A percentile compares a stretch with the other conserved stretches of the same genome.
phyloP scores from a whole-genome alignment of 2,113 vertebrate genomes.

The Seriola aureovittata region DNA sequence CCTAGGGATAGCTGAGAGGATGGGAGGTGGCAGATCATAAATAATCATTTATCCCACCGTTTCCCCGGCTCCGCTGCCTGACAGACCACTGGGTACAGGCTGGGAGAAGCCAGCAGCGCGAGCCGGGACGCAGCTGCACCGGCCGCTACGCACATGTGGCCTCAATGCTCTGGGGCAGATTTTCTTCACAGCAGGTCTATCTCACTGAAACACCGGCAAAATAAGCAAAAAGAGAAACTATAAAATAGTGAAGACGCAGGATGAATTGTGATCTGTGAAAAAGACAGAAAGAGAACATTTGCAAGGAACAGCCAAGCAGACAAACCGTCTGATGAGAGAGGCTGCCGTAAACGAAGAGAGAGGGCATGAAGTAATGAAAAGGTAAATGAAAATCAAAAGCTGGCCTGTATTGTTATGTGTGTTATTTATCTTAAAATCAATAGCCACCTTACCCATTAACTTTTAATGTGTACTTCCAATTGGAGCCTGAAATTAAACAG shows the following conservation, averaged over 20 bases:
- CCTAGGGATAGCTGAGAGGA: constrained; percentile 84
- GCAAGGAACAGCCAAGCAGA: background rate
- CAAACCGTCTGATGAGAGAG: constrained; percentile 2
- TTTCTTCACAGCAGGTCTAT: constrained; percentile 64
- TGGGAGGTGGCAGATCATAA: constrained; percentile 88
- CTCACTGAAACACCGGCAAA: constrained; percentile 41
- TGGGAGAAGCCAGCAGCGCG: constrained; percentile 63
- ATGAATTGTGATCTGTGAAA: constrained; percentile 28
- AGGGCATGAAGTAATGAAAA: constrained; percentile 74
- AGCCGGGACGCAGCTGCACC: constrained; percentile 77
- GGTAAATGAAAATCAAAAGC: constrained; percentile 83
- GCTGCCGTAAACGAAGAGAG: constrained; percentile 43
- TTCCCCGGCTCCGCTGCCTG: constrained; percentile 78
- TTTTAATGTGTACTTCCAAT: constrained; percentile 84
- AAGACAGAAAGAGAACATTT: constrained; percentile 16
- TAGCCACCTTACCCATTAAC: constrained; percentile 83
- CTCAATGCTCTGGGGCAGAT: constrained; percentile 62
- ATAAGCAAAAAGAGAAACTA: constrained; percentile 50
- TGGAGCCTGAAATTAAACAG: constrained; percentile 85
- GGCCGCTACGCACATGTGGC: constrained; percentile 68
- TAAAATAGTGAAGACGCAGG: constrained; percentile 30
- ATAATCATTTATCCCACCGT: constrained; percentile 87
- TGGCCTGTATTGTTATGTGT: constrained; percentile 79
- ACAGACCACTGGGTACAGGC: constrained; percentile 78
- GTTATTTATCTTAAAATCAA: constrained; percentile 87